A percentile compares a stretch with the other conserved stretches of the same genome.
Conservation (phyloP, 92 coral and sea anemone genomes). For the Zoanthus sansibaricus region DNA sequence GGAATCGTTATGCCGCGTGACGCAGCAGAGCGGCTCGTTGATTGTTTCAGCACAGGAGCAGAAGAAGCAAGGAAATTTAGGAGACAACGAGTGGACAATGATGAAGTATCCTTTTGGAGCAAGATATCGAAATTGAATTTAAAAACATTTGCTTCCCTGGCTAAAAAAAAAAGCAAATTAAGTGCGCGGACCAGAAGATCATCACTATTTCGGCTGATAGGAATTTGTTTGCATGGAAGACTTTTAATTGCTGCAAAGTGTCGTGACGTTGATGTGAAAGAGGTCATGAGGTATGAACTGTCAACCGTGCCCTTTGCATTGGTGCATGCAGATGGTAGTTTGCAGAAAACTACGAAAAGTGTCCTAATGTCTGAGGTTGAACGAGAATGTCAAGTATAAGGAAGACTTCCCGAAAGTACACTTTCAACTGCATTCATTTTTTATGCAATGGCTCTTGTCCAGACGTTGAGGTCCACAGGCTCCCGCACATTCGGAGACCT, state of each 20-base stretch:
- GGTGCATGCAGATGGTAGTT: slow-evolving; percentile 69
- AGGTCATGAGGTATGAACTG: too few relatives aligned
- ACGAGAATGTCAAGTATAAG: slow-evolving; percentile 5
- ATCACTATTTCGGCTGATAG: too few relatives aligned
- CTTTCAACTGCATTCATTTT: slow-evolving; percentile 40
- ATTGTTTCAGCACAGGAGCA: slow-evolving; percentile 40
- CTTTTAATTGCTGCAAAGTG: background rate
- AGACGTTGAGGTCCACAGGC: slow-evolving; percentile 58
- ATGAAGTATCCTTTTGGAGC: slow-evolving; percentile 65
- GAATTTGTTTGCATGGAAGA: too few relatives aligned
- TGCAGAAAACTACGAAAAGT: slow-evolving; percentile 8
- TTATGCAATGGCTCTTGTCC: slow-evolving; percentile 67
- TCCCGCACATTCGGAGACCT: slow-evolving; percentile 62
- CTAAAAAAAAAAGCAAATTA: slow-evolving; percentile 42
- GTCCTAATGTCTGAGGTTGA: too few relatives aligned
- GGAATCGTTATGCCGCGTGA: slow-evolving; percentile 66
- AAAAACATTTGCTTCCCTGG: slow-evolving; percentile 63
- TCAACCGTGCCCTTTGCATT: slow-evolving; percentile 7
- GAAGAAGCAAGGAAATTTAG: slow-evolving; percentile 47
- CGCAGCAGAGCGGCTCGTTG: slow-evolving; percentile 46
- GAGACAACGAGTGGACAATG: slow-evolving; percentile 46
- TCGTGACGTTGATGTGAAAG: background rate
- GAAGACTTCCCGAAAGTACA: slow-evolving; percentile 46
- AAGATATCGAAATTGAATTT: slow-evolving; percentile 49
- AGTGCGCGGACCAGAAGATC: slow-evolving; percentile 43